Base-by-base conservation (phyloP, 2,888 invertebrate species). In the Tetragonula carbonaria region DNA sequence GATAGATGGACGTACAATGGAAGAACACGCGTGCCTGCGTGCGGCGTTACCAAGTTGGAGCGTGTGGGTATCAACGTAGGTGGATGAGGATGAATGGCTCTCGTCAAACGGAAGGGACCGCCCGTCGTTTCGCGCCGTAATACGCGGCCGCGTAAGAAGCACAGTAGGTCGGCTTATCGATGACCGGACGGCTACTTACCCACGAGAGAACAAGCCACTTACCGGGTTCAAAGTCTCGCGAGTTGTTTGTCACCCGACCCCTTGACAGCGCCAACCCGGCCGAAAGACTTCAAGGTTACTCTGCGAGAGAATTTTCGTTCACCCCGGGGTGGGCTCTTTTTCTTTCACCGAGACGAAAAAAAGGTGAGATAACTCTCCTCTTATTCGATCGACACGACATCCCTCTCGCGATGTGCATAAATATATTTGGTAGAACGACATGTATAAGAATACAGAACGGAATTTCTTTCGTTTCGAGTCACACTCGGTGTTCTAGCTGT, bases 91-190 rank as follows among this genome's bases (percentile, higher is more conserved):
- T 93, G 94, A 94, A 94, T 94, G 93, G 93, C 91, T 93, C 94
- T 94, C 94, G 94, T 94, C 94, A 94, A 94, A 94, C 94, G 93
- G 94, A 93, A 94, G 93, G 93, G 94, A 94, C 94, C 94, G 93
- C 94, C 94, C 93, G 93, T 90, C 90, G 93, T 87, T 93, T 93
- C 93, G 92, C 93, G 92, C 93, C 92, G 93, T 94, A 93, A 93
- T 94, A 92, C 92, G 91, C 91, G 90, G 90, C 91, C 87, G 86
- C 89, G 91, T 90, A 91, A 90, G 90, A 90, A 90, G 88, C 86
- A 87, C 88, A 87, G 90, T 90, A 91, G 87, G 89, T 86, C 91
- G 86, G 91, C 90, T 93, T 93, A 94, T 93, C 93, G 93, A 94
- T 93, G 94, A 93, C 91, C 91, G 82, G 84, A 82, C 91, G 87